These are phyloP conservation scores for Patiria miniata DNA, from an alignment of 35 echinoderm and acorn worm species.

Conservation along the genomic window DNA sequence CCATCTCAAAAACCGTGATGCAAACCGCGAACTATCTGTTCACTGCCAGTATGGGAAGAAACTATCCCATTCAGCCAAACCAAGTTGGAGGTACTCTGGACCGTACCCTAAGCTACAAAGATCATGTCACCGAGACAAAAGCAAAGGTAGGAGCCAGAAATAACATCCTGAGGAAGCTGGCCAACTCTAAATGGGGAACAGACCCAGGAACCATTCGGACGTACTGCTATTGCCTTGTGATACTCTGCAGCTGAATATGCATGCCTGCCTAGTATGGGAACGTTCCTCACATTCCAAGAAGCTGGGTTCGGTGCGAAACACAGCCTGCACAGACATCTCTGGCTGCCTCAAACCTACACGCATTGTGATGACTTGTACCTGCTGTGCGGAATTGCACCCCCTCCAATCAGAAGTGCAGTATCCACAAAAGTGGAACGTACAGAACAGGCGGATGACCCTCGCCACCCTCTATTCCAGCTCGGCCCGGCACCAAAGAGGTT, in stretches of 20 bases:
- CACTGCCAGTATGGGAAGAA: conserved; percentile 10
- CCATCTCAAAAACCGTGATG: conserved; percentile 30
- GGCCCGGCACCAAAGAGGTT: too few species aligned
- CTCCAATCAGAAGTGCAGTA: not conserved
- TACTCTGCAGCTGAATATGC: conserved; percentile 40
- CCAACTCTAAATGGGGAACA: conserved; percentile 41
- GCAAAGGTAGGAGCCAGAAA: conserved; percentile 2
- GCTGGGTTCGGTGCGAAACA: not conserved
- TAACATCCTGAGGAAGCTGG: conserved; percentile 36
- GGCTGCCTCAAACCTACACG: conserved; percentile 35
- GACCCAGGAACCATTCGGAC: conserved; percentile 12
- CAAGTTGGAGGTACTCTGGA: conserved; percentile 31
- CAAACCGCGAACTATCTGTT: not conserved
- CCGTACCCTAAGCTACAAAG: conserved; percentile 5
- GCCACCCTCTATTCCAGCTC: conserved; percentile 33
- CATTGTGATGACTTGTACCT: not conserved
- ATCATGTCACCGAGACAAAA: conserved; percentile 29
- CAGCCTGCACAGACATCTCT: conserved; percentile 17
- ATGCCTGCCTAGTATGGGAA: conserved; percentile 44
- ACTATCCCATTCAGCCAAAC: not conserved
- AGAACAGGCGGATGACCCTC: not conserved
- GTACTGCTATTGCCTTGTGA: conserved; percentile 40
- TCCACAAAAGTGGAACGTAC: too few species aligned
- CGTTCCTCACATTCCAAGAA: not conserved
- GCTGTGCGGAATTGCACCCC: conserved; percentile 23